Evolutionary conservation across 2,797 vertebrate species (phyloP).

Genomic region (Pseudochromis fuscus): DNA sequence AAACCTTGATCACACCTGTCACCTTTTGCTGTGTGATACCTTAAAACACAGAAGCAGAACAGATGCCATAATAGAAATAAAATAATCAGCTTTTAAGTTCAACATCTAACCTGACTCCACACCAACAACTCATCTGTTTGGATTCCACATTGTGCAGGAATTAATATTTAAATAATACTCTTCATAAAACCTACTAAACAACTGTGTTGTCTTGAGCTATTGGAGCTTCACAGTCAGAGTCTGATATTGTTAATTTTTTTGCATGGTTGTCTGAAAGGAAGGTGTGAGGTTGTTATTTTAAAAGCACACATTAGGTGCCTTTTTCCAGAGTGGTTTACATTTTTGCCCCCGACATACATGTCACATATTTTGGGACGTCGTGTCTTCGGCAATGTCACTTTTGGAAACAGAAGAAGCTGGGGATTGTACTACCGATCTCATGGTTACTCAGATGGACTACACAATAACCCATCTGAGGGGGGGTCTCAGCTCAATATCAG

Average conservation of each 20-base stretch:
- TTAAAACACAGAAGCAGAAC: background rate
- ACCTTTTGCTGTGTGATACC: background rate
- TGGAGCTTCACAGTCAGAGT: background rate
- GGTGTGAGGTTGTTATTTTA: background rate
- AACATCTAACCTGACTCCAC: background rate
- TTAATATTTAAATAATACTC: background rate
- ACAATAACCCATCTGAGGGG: background rate
- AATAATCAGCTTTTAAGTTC: background rate
- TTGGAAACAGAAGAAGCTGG: background rate
- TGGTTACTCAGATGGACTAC: background rate
- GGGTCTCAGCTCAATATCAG: too few relatives aligned
- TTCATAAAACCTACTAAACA: background rate
- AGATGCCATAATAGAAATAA: background rate
- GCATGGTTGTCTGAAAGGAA: background rate
- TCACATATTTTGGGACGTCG: conserved; percentile 15
- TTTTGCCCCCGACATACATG: conserved; percentile 4
- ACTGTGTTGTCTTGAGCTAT: background rate
- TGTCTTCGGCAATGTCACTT: background rate
- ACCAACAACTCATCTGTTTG: background rate
- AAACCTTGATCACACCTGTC: conserved; percentile 2
- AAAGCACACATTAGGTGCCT: background rate
- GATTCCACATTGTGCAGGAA: background rate
- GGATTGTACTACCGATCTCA: background rate
- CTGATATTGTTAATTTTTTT: background rate
- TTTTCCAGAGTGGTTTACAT: background rate